Percentiles rank a stretch among this genome's conserved stretches.
These are phyloP conservation scores for Colossoma macropomum DNA, from an alignment of 2,113 vertebrate species.

Conservation along the genomic window DNA sequence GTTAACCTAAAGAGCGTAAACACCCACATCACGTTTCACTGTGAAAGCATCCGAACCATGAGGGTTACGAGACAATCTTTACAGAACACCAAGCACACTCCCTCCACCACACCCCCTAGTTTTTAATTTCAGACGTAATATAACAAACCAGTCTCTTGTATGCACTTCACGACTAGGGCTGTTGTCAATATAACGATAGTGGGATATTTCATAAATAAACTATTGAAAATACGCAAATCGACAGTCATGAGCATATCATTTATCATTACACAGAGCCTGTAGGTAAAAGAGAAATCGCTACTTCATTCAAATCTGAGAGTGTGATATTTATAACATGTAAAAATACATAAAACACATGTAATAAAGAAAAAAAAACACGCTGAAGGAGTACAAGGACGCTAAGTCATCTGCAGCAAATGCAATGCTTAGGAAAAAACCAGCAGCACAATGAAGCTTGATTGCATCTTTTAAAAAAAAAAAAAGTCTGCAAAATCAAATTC, in stretches of 20 bases:
- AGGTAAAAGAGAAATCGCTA: neutral
- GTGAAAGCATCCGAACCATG: slow-evolving; percentile 54
- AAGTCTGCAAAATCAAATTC: no score
- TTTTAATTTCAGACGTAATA: slow-evolving; percentile 37
- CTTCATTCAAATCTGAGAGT: neutral
- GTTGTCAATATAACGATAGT: neutral
- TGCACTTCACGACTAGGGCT: neutral
- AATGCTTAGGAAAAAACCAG: neutral
- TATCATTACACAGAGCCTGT: neutral
- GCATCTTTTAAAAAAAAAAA: no score
- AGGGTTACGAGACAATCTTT: slow-evolving; percentile 49
- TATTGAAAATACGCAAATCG: neutral
- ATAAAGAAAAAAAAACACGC: no score
- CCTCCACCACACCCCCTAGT: neutral
- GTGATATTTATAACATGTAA: neutral
- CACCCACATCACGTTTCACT: slow-evolving; percentile 69
- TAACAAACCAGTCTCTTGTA: neutral
- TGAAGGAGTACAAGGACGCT: neutral
- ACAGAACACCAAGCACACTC: slow-evolving; percentile 23
- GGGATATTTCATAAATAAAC: neutral
- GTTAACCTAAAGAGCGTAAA: slow-evolving; percentile 78
- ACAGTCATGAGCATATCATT: neutral
- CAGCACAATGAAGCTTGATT: neutral
- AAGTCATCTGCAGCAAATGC: neutral
- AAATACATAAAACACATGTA: no score